phyloP scores from a whole-genome alignment of 2,113 vertebrate species.

The Phocoena sinus region DNA sequence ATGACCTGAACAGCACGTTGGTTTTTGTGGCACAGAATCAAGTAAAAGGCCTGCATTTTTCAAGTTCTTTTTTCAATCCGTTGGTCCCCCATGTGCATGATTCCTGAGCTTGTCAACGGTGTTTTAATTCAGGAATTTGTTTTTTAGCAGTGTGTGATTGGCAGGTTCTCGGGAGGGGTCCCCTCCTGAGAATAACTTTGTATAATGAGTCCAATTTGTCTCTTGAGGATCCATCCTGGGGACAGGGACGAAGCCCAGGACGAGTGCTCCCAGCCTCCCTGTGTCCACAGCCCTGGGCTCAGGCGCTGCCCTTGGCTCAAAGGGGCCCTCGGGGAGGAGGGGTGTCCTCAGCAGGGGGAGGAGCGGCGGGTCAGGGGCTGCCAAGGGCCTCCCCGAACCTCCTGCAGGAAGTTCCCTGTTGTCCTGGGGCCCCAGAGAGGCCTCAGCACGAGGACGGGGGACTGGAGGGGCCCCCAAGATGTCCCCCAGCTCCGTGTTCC shows the following conservation, averaged over 20 bases:
- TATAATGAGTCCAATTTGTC: neutral
- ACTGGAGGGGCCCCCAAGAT: neutral
- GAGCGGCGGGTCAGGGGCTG: neutral
- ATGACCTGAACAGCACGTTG: neutral
- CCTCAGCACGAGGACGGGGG: neutral
- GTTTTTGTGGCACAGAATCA: neutral
- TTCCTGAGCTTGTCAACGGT: neutral
- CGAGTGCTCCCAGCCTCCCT: neutral
- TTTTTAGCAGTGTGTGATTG: neutral
- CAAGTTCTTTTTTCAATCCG: neutral
- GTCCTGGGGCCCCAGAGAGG: neutral
- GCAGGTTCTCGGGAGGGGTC: accelerated
- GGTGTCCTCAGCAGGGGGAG: neutral
- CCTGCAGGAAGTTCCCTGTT: neutral
- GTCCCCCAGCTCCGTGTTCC: neutral
- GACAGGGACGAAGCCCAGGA: too few species aligned
- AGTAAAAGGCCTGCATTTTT: neutral
- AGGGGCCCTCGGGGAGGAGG: neutral
- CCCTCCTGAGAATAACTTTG: neutral
- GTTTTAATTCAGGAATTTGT: neutral
- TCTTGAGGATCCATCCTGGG: accelerated
- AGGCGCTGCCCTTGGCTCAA: neutral
- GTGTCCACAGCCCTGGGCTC: neutral
- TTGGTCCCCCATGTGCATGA: neutral
- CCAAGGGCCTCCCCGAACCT: neutral